Base-by-base conservation (phyloP, 2,888 invertebrate genomes). In the Drosophila rellima region DNA sequence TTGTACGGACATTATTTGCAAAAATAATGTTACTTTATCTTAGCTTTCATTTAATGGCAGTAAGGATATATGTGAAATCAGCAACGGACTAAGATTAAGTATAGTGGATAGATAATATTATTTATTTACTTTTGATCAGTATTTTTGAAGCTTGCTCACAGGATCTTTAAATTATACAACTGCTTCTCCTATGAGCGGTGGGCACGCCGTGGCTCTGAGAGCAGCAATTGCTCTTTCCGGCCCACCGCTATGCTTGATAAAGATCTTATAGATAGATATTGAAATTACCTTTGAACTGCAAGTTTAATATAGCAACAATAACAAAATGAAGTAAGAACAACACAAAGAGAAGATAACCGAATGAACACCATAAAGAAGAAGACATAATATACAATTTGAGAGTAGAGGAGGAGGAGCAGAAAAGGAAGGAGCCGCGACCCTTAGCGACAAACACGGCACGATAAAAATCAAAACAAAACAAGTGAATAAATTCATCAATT, bases 401-500 rank as follows among this genome's bases (percentile, higher is more conserved):
- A 23, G 6, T n/a, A n/a, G 20, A 7, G 2, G 15, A 23, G 37
- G 8, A 31, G 17, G 0, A 8, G 15, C 1, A 13, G 23, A 13
- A 13, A 15, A 35, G 2, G 10, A 6, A 2, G 50, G n/a, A 17
- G 23, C 4, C 13, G 33, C 10, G n/a, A 33, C 4, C 20, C 48
- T n/a, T 8, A 3, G 18, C 18, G n/a, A 20, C 40, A 52, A 18
- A 52, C 17, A 18, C 52, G 33, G 18, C 31, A 31, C 17, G 11
- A 31, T 3, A 26, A 13, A 18, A 11, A n/a, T n/a, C n/a, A n/a
- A 13, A 7, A 3, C 8, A 23, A 15, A 39, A 18, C 20, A 42
- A 55, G 20, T 31, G 11, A 33, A 42, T 42, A 31, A 31, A 33
- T 42, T 17, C 15, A 40, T 42, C 54, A 31, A 33, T 42, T 18